Conservation (phyloP, 2,113 vertebrate genomes). For the Craseonycteris thonglongyai region DNA sequence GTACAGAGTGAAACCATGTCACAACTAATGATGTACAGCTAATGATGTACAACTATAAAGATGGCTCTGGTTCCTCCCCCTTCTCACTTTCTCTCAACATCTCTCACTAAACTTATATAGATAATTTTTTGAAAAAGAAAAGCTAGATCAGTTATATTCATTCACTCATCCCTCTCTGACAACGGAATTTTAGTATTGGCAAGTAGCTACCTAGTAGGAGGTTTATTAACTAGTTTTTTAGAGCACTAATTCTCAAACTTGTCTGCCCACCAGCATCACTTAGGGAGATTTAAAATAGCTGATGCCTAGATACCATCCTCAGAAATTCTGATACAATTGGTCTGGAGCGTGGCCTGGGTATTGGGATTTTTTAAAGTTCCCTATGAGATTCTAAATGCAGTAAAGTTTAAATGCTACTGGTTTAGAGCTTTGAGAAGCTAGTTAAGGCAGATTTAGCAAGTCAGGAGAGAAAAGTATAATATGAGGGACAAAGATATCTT, state of each 20-base stretch:
- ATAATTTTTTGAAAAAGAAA: too few species aligned
- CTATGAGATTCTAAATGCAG: not conserved
- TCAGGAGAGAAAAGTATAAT: not conserved
- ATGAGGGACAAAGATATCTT: not conserved
- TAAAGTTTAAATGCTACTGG: not conserved
- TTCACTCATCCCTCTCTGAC: not conserved
- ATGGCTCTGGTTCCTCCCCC: too few species aligned
- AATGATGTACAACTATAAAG: too few species aligned
- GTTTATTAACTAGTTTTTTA: not conserved
- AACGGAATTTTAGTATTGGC: not conserved
- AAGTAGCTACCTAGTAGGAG: not conserved
- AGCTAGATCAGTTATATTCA: not conserved
- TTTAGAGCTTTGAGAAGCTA: not conserved
- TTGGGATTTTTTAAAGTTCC: not conserved
- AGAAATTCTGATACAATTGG: not conserved
- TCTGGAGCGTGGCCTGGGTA: not conserved
- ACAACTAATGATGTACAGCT: too few species aligned
- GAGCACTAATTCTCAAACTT: not conserved
- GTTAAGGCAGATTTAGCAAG: not conserved
- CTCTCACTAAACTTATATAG: too few species aligned
- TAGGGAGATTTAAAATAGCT: not conserved
- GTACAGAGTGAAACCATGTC: too few species aligned
- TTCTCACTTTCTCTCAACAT: too few species aligned
- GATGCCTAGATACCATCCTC: not conserved
- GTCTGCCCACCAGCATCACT: not conserved